A percentile compares a stretch with the other conserved stretches of the same genome.
phyloP scores from a whole-genome alignment of 2,113 vertebrate species.

The Cyprinodon brontotheroides region DNA sequence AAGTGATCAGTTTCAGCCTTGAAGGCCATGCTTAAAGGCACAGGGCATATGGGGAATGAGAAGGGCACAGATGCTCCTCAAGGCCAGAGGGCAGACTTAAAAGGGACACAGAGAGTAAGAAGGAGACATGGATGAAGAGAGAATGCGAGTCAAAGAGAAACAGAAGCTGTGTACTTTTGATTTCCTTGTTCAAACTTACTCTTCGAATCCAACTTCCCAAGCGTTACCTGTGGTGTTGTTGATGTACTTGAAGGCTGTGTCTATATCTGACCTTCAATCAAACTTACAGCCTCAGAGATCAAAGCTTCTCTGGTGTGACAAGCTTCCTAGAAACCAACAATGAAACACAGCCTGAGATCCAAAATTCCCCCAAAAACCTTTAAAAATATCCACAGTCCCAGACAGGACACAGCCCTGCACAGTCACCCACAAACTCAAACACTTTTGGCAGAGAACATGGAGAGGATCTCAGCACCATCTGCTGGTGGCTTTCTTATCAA shows the following conservation, averaged over 20 bases:
- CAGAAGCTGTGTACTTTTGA: conserved; percentile 21
- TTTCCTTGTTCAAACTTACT: conserved; percentile 44
- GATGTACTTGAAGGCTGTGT: conserved; percentile 48
- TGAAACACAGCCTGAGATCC: not conserved
- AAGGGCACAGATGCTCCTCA: conserved; percentile 71
- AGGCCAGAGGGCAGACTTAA: conserved; percentile 63
- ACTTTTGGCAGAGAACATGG: conserved; percentile 39
- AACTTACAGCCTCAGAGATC: conserved; percentile 41
- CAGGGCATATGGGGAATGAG: conserved; percentile 69
- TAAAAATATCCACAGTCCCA: not conserved
- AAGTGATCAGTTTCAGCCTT: conserved; percentile 63
- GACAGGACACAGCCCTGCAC: conserved; percentile 12
- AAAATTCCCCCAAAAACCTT: not conserved
- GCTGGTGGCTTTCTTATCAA: conserved; percentile 57
- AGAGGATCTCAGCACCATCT: conserved; percentile 74
- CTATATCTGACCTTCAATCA: conserved; percentile 56
- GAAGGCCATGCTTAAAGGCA: conserved; percentile 67
- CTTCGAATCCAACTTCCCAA: conserved; percentile 27
- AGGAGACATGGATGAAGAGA: conserved; percentile 18
- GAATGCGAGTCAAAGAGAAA: conserved; percentile 22
- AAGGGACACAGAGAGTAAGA: conserved; percentile 39
- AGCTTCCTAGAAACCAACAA: not conserved
- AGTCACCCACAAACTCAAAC: not conserved
- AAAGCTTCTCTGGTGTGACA: conserved; percentile 15
- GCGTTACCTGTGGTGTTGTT: conserved; percentile 33